These are phyloP conservation scores for Microctenopoma stevenorrisi DNA, from an alignment of 2,797 vertebrate species.

Conservation along the genomic window DNA sequence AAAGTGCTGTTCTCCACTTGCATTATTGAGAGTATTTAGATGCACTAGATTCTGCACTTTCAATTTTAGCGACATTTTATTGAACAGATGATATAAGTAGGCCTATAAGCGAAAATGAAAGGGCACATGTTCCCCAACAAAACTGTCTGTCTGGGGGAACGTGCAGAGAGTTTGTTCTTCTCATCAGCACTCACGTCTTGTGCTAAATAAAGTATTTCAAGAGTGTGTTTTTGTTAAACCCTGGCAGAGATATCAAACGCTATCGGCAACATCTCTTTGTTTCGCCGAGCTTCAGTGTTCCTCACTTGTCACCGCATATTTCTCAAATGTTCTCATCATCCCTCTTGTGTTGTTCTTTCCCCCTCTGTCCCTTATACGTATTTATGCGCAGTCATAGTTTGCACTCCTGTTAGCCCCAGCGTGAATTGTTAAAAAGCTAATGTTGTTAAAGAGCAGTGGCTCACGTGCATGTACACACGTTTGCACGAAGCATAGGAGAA, in stretches of 20 bases:
- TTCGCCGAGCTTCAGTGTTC: constrained; percentile 37
- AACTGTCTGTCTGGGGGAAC: constrained; percentile 2
- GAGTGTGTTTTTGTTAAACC: constrained; percentile 34
- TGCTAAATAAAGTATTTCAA: constrained; percentile 43
- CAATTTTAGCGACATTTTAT: constrained; percentile 12
- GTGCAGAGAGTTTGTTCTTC: constrained; percentile 24
- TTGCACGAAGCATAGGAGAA: too few species aligned
- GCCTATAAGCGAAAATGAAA: not conserved
- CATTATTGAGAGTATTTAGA: not conserved
- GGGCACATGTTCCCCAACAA: not conserved
- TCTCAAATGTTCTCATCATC: constrained; percentile 33
- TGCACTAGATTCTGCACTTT: constrained; percentile 6
- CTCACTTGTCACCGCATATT: constrained; percentile 31
- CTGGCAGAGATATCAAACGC: constrained; percentile 44
- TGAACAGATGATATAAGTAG: constrained; percentile 3
- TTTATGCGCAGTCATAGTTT: constrained; percentile 42
- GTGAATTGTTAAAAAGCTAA: constrained; percentile 54
- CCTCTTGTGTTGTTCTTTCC: constrained; percentile 15
- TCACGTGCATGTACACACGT: not conserved
- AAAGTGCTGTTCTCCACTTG: not conserved
- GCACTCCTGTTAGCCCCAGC: constrained; percentile 44
- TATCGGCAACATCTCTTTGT: constrained; percentile 48
- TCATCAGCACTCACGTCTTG: constrained; percentile 13
- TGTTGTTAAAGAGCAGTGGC: constrained; percentile 35
- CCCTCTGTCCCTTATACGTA: constrained; percentile 3